Base-by-base conservation (phyloP, 2,113 vertebrate species). In the Neolamprologus falcicula region DNA sequence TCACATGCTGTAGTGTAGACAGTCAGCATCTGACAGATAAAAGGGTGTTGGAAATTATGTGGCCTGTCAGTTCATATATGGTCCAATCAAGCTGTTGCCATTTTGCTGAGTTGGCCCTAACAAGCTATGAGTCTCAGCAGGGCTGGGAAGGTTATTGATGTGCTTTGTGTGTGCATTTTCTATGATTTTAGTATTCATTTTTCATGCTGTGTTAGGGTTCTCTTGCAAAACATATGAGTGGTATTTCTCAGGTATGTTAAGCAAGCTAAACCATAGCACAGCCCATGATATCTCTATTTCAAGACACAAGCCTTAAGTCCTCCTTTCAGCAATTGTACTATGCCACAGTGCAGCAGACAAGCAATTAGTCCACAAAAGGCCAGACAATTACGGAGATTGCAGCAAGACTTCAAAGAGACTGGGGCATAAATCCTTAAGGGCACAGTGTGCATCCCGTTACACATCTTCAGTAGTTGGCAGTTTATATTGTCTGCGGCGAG, bases 321-420 rank as follows among this genome's bases (percentile, higher is more conserved):
- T 88, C 71, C 78, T 90, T 84, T 87, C 85, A 28, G 84, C 82
- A 50, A 53, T 83, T 76, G 91, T 85, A 55, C 88, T 9, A 84
- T 87, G 84, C 82, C 66, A 61, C n/a, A 8, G 52, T 84, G 86
- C 82, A 73, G 83, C 90, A 90, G 94, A 93, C 87, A 93, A 93
- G 92, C 94, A 95, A 95, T 95, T 96, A 95, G 94, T 94, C 84
- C 81, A 92, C 90, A 94, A 94, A 78, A 94, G 93, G 92, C 90
- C 90, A 93, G 88, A 94, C 95, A 94, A 93, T 94, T 93, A 93
- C 83, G 14, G 82, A 87, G 93, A 92, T 84, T 83, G 83, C 87
- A 82, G 90, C 84, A 91, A 81, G 86, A 91, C 91, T 94, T 93
- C 92, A 95, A 90, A 94, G 89, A 93, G 87, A 85, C 40, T 61